Evolutionary conservation across 2,888 invertebrate genomes (phyloP).

Genomic region (Zelleria hepariella): DNA sequence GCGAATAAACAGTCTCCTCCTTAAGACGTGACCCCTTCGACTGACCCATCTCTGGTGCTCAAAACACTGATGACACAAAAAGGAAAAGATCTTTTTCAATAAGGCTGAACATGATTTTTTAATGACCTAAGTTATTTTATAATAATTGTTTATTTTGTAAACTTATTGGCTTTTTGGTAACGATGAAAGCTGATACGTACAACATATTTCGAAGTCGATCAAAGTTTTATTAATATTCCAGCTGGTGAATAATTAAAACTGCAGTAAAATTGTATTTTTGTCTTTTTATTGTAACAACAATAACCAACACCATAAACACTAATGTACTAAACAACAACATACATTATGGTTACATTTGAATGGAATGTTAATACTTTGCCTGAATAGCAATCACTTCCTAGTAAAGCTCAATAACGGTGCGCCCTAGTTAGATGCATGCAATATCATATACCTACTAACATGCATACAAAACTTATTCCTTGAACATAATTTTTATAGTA

Average conservation of each 20-base stretch:
- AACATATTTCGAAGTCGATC: constrained; percentile 60
- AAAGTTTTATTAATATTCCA: constrained; percentile 62
- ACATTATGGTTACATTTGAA: too few relatives aligned
- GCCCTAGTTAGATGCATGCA: too few relatives aligned
- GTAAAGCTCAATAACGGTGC: too few relatives aligned
- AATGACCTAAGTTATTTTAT: constrained; percentile 63
- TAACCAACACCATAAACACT: neutral
- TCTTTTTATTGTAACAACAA: constrained; percentile 28
- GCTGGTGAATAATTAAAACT: constrained; percentile 59
- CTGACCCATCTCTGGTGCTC: constrained; percentile 40
- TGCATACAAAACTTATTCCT: too few relatives aligned
- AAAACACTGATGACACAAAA: constrained; percentile 50
- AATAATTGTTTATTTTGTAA: constrained; percentile 55
- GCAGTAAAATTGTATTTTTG: constrained; percentile 48
- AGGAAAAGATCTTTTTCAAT: constrained; percentile 67
- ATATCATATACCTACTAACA: too few relatives aligned
- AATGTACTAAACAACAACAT: too few relatives aligned
- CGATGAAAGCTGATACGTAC: constrained; percentile 55
- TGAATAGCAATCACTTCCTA: too few relatives aligned
- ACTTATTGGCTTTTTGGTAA: constrained; percentile 51
- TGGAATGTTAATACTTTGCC: too few relatives aligned
- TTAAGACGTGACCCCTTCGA: constrained; percentile 55
- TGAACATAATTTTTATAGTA: too few relatives aligned
- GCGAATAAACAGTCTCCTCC: constrained; percentile 41
- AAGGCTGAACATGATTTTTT: constrained; percentile 68